A percentile compares a stretch with the other conserved stretches of the same genome.
Conservation (phyloP, 2,113 vertebrate species). For the Azemiops feae region DNA sequence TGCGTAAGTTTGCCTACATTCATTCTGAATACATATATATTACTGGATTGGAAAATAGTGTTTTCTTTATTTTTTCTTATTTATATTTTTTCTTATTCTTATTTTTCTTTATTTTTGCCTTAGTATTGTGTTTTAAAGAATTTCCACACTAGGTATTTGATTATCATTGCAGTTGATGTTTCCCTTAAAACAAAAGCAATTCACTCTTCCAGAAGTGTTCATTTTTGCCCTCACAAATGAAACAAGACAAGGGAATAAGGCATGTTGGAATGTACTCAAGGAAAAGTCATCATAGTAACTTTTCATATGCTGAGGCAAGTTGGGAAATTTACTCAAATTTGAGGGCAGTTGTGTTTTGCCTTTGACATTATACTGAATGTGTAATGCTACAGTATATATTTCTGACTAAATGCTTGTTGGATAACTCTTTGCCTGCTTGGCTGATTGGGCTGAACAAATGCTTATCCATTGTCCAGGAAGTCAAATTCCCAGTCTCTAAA, state of each 20-base stretch:
- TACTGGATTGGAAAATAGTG: background rate
- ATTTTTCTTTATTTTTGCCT: background rate
- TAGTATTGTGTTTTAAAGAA: background rate
- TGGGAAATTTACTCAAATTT: constrained; percentile 12
- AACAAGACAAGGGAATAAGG: background rate
- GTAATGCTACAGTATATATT: background rate
- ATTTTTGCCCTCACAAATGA: constrained; percentile 13
- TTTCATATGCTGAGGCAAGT: constrained; percentile 13
- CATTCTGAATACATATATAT: background rate
- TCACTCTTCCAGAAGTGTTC: constrained; percentile 1
- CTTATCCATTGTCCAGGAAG: background rate
- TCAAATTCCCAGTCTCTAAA: background rate
- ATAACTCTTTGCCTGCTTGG: background rate
- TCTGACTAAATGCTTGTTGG: background rate
- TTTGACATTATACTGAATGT: background rate
- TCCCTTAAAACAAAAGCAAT: background rate
- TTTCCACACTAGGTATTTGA: background rate
- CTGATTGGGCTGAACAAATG: background rate
- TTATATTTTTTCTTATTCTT: background rate
- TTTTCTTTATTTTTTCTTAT: background rate
- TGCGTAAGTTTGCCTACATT: background rate
- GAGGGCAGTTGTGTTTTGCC: constrained; percentile 2
- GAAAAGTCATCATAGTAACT: background rate
- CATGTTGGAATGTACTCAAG: background rate
- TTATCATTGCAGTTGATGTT: background rate